Base-by-base conservation (phyloP, 2,113 vertebrate genomes). In the Phoenicopterus ruber region DNA sequence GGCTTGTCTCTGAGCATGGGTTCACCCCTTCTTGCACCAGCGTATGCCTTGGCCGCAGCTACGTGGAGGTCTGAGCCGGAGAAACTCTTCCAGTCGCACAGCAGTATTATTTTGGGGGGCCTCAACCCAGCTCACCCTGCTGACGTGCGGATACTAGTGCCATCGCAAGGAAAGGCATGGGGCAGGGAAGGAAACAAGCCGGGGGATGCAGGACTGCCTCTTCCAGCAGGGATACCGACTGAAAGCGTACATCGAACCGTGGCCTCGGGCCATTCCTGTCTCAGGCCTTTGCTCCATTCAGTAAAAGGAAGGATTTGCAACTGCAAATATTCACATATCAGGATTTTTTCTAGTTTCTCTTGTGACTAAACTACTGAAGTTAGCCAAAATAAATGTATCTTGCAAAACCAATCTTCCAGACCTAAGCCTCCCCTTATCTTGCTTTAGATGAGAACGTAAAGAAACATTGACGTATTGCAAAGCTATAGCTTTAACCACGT, bases 31-130 rank as follows among this genome's bases (percentile, higher is more conserved):
- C 46, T 9, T 47, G 54, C 76, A 40, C 34, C 47, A 42, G 72
- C 1, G 0, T 24, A 34, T 10, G 49, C 47, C 54, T 3, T 61
- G 88, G 57, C 11, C 11, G 0, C 0, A 2, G 69, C 50, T 47
- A 40, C 2, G 0, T 2, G 65, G 38, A 34, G n/a, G 7, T 73
- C 44, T 65, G 65, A 46, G 69, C 7, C 0, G 0, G n/a, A 77
- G 29, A 49, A 55, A 62, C 78, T 63, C 59, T 61, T n/a, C 54
- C 63, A 36, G 54, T 13, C 7, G 1, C 38, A 29, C n/a, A 59
- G 24, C 13, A 58, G 20, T 3, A 24, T n/a, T n/a, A 18, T 40
- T 62, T 7, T 12, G n/a, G 38, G 26, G 46, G 11, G 18, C 6
- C 11, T 29, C 46, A 34, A 9, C 34, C 21, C 79, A 73, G 70